Conservation (phyloP, 2,113 vertebrate genomes). For the Antennarius striatus region DNA sequence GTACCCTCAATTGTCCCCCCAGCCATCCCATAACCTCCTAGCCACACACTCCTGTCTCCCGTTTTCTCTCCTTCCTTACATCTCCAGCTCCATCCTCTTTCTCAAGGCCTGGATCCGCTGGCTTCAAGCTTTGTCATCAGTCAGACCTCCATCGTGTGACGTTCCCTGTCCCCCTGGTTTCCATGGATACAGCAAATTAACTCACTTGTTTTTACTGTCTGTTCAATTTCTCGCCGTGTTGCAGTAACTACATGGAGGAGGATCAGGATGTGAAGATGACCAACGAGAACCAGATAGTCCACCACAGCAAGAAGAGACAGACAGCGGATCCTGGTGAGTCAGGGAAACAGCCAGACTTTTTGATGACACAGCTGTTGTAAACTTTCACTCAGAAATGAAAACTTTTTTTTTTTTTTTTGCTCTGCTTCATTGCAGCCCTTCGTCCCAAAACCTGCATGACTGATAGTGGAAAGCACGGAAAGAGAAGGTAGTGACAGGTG, state of each 20-base stretch:
- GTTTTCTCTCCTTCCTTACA: background rate
- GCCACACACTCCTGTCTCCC: constrained; percentile 7
- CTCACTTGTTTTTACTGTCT: background rate
- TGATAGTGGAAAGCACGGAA: constrained; percentile 78
- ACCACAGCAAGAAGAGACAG: constrained; percentile 85
- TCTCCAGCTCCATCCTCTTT: constrained; percentile 9
- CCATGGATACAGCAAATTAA: background rate
- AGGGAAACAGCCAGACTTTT: background rate
- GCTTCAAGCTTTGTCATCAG: constrained; percentile 38
- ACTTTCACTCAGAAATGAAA: background rate
- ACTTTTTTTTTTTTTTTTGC: constrained; percentile 19
- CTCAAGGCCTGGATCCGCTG: constrained; percentile 30
- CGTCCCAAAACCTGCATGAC: constrained; percentile 96
- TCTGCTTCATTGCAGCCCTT: constrained; percentile 80
- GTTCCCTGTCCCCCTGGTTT: background rate
- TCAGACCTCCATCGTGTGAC: constrained; percentile 28
- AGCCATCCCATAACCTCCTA: constrained; percentile 26
- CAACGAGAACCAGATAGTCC: constrained; percentile 91
- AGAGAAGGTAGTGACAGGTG: constrained; percentile 78
- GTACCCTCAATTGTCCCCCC: constrained; percentile 22
- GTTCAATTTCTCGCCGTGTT: constrained; percentile 36
- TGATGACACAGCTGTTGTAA: background rate
- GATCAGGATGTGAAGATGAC: constrained; percentile 97
- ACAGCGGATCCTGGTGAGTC: constrained; percentile 86
- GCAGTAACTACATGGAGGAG: constrained; percentile 87